These are phyloP conservation scores for Trachemys scripta DNA, from an alignment of 2,113 vertebrate species.

Conservation along the genomic window DNA sequence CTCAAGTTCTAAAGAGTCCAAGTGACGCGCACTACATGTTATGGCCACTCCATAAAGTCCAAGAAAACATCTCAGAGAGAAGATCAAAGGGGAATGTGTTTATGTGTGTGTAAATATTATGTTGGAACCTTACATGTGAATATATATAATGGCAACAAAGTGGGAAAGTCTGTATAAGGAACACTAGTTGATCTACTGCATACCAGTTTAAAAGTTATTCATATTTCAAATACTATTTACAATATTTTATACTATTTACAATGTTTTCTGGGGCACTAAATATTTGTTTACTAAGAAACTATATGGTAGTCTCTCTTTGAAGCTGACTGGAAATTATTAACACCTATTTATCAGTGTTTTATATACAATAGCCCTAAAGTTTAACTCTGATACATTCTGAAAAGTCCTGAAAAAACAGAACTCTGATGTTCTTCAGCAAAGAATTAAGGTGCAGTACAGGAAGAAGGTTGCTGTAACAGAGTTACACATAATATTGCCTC, in stretches of 20 bases:
- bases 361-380: background rate
- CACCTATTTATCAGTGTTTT: background rate
- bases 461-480: background rate
- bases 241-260: background rate
- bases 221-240: background rate
- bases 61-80: background rate
- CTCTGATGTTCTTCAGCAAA: background rate
- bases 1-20: background rate
- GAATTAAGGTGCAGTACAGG: background rate
- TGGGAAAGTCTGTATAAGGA: background rate
- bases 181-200: background rate
- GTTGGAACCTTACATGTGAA: background rate
- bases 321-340: background rate
- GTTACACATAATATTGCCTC: background rate
- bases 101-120: background rate
- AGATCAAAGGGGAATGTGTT: background rate
- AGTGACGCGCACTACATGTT: background rate
- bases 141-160: background rate
- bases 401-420: background rate
- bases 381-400: background rate
- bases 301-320: background rate
- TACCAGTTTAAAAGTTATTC: background rate
- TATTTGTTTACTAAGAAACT: background rate
- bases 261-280: background rate
- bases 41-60: background rate